A percentile compares a stretch with the other conserved stretches of the same genome.
Evolutionary conservation across 2,113 vertebrate genomes (phyloP).

Genomic region (Fulica atra): DNA sequence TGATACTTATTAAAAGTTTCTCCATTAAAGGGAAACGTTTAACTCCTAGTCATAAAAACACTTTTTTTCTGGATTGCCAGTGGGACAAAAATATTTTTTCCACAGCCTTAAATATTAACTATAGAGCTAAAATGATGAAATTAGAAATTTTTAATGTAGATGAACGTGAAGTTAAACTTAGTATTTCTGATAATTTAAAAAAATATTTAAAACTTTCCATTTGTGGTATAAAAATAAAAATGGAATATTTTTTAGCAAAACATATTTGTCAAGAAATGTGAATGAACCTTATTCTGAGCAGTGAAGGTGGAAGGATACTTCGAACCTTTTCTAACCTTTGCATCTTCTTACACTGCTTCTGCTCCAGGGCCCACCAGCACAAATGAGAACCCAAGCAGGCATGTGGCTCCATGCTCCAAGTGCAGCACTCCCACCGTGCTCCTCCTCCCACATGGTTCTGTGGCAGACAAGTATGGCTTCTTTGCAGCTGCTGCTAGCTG

Average conservation of each 20-base stretch:
- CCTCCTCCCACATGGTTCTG: not conserved
- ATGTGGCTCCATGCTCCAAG: fast-evolving
- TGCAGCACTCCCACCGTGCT: fast-evolving
- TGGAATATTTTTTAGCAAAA: not conserved
- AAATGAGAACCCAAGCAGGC: not conserved
- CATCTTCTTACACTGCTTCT: not conserved
- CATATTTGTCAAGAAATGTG: not conserved
- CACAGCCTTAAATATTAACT: not conserved
- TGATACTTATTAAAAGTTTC: not conserved
- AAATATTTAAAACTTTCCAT: not conserved
- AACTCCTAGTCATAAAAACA: not conserved
- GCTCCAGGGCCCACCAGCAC: fast-evolving
- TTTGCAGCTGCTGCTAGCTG: not conserved
- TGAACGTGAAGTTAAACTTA: not conserved
- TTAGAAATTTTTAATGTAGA: not conserved
- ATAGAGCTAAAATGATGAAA: not conserved
- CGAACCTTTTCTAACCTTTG: not conserved
- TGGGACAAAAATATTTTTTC: not conserved
- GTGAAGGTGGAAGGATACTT: not conserved
- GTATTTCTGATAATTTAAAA: not conserved
- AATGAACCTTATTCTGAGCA: not conserved
- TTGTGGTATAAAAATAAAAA: not conserved
- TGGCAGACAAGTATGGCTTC: not conserved
- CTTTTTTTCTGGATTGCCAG: not conserved
- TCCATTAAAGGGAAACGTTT: not conserved